phyloP scores from a whole-genome alignment of 2,797 vertebrate genomes.

The Enoplosus armatus region DNA sequence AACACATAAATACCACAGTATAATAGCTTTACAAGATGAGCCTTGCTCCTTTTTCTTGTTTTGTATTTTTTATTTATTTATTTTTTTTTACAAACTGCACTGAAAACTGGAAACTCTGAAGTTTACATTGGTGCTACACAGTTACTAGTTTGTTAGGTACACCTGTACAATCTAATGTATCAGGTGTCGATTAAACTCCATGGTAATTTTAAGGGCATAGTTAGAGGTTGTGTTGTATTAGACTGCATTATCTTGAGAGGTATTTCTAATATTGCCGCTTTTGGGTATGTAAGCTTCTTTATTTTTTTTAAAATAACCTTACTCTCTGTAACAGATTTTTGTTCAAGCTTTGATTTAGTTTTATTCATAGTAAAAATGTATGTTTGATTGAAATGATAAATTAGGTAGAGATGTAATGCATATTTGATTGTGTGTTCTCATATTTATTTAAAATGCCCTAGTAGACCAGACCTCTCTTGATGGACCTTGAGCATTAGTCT shows the following conservation, averaged over 20 bases:
- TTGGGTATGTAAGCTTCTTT: background rate
- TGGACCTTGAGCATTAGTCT: background rate
- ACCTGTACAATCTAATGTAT: background rate
- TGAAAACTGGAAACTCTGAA: background rate
- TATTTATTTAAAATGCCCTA: background rate
- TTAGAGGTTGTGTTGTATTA: background rate
- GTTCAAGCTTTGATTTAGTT: background rate
- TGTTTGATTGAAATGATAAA: background rate
- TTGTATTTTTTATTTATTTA: too few relatives aligned
- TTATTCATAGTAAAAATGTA: background rate
- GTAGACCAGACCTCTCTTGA: background rate
- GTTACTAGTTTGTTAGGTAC: background rate
- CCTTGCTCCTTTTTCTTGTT: background rate
- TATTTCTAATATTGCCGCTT: background rate
- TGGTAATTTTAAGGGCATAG: background rate
- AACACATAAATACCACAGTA: background rate
- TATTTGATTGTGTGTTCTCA: background rate
- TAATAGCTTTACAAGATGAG: background rate
- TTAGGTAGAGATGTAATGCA: background rate
- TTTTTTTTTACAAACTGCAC: too few relatives aligned
- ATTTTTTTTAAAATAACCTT: background rate
- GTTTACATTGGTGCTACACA: background rate
- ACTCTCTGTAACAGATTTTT: background rate
- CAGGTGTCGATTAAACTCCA: background rate
- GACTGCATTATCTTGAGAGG: background rate